Percentiles rank a stretch among this genome's conserved stretches.
These are phyloP conservation scores for Diabrotica balteata DNA, from an alignment of 2,888 invertebrate genomes.

Conservation along the genomic window DNA sequence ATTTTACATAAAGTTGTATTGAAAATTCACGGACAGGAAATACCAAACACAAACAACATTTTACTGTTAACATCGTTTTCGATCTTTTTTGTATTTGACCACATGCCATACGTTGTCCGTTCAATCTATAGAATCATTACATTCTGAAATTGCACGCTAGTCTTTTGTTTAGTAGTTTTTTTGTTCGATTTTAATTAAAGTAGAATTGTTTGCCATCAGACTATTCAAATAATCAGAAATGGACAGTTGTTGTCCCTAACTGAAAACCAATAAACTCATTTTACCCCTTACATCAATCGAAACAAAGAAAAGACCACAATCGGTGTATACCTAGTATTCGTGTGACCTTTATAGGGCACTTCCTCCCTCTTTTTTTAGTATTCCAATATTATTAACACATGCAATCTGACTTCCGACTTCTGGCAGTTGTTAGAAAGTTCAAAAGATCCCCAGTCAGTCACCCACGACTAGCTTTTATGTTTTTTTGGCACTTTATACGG, in stretches of 20 bases:
- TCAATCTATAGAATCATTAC: no score
- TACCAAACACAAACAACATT: no score
- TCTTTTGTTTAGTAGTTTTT: no score
- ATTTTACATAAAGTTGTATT: no score
- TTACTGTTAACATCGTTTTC: no score
- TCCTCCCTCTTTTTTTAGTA: conserved; percentile 30
- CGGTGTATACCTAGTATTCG: conserved; percentile 28
- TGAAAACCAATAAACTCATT: conserved; percentile 12
- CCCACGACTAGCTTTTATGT: conserved; percentile 18
- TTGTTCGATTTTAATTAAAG: no score
- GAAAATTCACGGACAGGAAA: no score
- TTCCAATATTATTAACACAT: conserved; percentile 38
- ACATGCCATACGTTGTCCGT: no score
- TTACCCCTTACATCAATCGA: conserved; percentile 6
- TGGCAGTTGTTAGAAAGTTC: conserved; percentile 34
- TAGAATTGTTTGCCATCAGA: no score
- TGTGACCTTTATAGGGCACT: conserved; percentile 34
- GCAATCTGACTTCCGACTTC: conserved; percentile 38
- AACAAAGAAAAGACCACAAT: conserved; percentile 24
- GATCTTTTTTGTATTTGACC: no score
- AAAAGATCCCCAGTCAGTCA: conserved; percentile 33
- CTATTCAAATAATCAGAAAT: no score
- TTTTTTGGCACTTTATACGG: conserved; percentile 24
- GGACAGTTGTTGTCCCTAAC: conserved; percentile 4
- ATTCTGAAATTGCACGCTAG: no score